These are phyloP conservation scores for Hypanus sabinus DNA, from an alignment of 2,113 vertebrate species.

Conservation along the genomic window DNA sequence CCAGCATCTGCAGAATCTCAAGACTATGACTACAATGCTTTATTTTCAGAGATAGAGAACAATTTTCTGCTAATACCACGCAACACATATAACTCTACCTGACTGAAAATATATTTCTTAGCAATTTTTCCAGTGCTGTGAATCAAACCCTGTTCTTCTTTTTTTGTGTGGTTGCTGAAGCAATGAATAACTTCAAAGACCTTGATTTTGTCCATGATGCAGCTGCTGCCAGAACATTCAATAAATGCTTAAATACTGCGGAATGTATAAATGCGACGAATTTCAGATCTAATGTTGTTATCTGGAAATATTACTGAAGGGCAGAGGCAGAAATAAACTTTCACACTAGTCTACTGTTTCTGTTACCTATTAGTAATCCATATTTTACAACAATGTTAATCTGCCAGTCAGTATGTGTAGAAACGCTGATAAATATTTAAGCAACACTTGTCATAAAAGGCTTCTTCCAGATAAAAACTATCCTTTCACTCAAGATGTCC, in stretches of 20 bases:
- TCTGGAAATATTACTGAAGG: background rate
- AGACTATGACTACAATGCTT: too few species aligned
- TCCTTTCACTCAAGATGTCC: background rate
- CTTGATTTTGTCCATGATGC: background rate
- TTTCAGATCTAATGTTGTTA: background rate
- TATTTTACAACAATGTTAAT: constrained; percentile 6
- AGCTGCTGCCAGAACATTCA: background rate
- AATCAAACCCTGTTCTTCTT: background rate
- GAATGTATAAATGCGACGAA: background rate
- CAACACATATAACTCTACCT: too few species aligned
- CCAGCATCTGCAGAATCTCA: too few species aligned
- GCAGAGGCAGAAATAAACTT: background rate
- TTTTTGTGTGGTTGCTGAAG: background rate
- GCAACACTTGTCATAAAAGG: background rate
- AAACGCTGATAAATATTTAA: background rate
- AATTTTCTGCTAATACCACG: too few species aligned
- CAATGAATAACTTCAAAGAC: background rate
- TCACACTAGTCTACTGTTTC: background rate
- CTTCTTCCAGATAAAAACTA: constrained; percentile 9
- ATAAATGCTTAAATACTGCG: background rate
- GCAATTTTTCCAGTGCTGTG: background rate
- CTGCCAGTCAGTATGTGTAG: background rate
- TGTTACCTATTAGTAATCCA: background rate
- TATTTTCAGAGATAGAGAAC: too few species aligned
- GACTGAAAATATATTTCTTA: too few species aligned